Percentiles rank a stretch among this genome's conserved stretches.
These are phyloP conservation scores for human DNA, from an alignment of 2,113 vertebrate species.

Conservation along the genomic window GRCh38 chr15:26052501-26053000, in stretches of 20 bases:
- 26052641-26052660: not conserved
- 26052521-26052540: not conserved
- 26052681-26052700: not conserved
- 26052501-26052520: too few species aligned
- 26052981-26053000: not conserved
- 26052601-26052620: too few species aligned
- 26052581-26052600: not conserved
- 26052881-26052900: not conserved
- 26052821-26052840: not conserved
- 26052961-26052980: not conserved
- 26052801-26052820: accelerated
- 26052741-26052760: not conserved
- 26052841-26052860: not conserved
- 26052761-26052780: not conserved
- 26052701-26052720: too few species aligned
- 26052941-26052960: too few species aligned
- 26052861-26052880: not conserved
- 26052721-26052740: not conserved
- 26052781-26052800: too few species aligned
- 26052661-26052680: too few species aligned
- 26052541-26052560: not conserved
- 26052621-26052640: not conserved
- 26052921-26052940: too few species aligned
- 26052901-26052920: not conserved
- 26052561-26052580: not conserved